These are phyloP conservation scores for Danaus chrysippus DNA, from an alignment of 2,888 invertebrate genomes.

Conservation along the genomic window DNA sequence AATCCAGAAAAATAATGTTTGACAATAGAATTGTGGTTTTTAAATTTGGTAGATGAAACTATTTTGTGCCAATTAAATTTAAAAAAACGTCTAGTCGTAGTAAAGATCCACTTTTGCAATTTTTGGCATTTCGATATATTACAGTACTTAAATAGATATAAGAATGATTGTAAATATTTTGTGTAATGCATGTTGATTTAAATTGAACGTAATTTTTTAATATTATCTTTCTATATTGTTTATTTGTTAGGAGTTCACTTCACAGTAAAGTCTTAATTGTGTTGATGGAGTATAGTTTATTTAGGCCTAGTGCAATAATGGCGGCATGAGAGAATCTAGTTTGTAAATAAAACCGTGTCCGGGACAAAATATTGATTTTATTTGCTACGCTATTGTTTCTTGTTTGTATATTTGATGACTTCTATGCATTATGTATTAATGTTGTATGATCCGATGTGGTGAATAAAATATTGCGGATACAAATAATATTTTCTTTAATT, in stretches of 20 bases:
- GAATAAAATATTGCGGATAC: constrained; percentile 31
- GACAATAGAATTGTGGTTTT: too few relatives aligned
- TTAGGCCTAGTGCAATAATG: constrained; percentile 7
- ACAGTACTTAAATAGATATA: constrained; percentile 60
- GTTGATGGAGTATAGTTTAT: neutral
- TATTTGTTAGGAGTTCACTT: neutral
- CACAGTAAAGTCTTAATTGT: too few relatives aligned
- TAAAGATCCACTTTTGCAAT: constrained; percentile 30
- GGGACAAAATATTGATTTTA: neutral
- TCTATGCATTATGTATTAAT: constrained; percentile 32
- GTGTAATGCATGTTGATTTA: constrained; percentile 4
- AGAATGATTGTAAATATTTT: constrained; percentile 9
- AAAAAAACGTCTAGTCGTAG: constrained; percentile 1
- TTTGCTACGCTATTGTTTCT: constrained; percentile 10
- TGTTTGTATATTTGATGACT: constrained; percentile 38
- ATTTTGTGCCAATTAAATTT: neutral
- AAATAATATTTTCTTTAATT: constrained; percentile 12
- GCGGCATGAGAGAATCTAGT: neutral
- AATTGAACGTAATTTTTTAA: constrained; percentile 1
- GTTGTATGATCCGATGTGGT: constrained; percentile 32
- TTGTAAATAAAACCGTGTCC: neutral
- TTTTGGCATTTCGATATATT: constrained; percentile 53
- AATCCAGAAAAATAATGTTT: neutral
- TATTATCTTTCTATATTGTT: neutral
- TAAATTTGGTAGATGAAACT: neutral